These are phyloP conservation scores for Cyanocitta stelleri DNA, from an alignment of 2,113 vertebrate genomes.

Conservation along the genomic window DNA sequence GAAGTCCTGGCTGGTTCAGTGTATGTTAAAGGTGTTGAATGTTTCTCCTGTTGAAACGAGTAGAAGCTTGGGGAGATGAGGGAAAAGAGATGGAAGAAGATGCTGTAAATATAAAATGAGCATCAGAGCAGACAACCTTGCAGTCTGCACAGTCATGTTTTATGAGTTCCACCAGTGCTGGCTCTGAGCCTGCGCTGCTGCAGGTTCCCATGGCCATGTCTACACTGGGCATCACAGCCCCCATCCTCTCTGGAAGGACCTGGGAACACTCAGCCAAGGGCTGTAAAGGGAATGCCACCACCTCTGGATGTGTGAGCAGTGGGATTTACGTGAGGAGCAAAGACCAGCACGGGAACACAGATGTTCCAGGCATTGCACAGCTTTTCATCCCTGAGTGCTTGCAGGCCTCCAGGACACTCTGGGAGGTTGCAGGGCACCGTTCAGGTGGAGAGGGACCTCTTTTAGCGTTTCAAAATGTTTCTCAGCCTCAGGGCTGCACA, in stretches of 20 bases:
- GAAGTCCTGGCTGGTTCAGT: not conserved
- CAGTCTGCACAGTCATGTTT: not conserved
- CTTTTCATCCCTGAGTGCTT: not conserved
- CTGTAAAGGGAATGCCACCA: not conserved
- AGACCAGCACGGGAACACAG: not conserved
- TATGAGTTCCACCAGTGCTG: accelerated
- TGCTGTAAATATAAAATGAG: not conserved
- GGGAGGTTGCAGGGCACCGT: not conserved
- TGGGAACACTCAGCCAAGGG: not conserved
- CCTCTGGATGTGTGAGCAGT: accelerated
- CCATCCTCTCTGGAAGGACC: not conserved
- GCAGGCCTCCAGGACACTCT: not conserved
- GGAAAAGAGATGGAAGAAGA: not conserved
- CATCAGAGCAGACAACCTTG: not conserved
- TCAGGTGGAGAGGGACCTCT: not conserved
- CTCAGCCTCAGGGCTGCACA: not conserved
- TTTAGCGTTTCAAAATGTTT: not conserved
- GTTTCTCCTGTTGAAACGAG: not conserved
- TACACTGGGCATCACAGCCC: not conserved
- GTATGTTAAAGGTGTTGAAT: not conserved
- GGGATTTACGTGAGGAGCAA: not conserved
- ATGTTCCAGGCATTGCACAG: not conserved
- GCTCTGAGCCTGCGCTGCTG: not conserved
- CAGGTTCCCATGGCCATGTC: accelerated
- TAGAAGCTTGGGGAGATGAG: not conserved